Percentiles rank a stretch among this genome's conserved stretches.
phyloP scores from a whole-genome alignment of 2,113 vertebrate genomes.

The Pelvicachromis taeniatus region DNA sequence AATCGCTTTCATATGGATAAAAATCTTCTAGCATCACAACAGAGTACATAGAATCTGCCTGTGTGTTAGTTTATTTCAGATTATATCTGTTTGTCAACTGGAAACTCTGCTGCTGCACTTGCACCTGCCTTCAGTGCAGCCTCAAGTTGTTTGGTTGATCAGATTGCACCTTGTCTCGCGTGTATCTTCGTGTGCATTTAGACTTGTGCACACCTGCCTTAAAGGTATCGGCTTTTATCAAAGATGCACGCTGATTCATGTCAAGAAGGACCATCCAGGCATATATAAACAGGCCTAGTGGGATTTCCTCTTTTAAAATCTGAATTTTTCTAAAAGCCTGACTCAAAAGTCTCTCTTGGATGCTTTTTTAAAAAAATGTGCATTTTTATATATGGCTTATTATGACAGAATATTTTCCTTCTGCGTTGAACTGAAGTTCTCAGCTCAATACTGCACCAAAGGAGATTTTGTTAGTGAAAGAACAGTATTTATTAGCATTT shows the following conservation, averaged over 20 bases:
- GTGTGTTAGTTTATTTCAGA: constrained; percentile 36
- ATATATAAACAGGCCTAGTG: constrained; percentile 14
- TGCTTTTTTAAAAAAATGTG: not conserved
- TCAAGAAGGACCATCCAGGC: constrained; percentile 18
- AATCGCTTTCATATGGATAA: constrained; percentile 41
- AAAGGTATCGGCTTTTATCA: constrained; percentile 9
- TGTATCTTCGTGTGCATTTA: not conserved
- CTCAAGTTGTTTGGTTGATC: constrained; percentile 34
- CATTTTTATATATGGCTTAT: constrained; percentile 12
- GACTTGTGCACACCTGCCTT: not conserved
- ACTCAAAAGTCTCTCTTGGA: not conserved
- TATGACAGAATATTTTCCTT: not conserved
- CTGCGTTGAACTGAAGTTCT: not conserved
- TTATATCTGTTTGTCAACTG: constrained; percentile 40
- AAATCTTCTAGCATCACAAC: constrained; percentile 20
- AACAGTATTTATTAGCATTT: not conserved
- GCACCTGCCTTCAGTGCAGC: constrained; percentile 6
- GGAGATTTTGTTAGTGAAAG: not conserved
- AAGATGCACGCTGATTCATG: constrained; percentile 26
- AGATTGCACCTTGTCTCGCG: constrained; percentile 42
- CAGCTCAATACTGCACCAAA: not conserved
- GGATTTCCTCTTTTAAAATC: constrained; percentile 3
- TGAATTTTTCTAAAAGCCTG: not conserved
- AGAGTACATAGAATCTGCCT: constrained; percentile 22
- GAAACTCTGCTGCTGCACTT: constrained; percentile 13